Conservation (phyloP, 2,888 invertebrate genomes). For the Choristoneura rosaceana region DNA sequence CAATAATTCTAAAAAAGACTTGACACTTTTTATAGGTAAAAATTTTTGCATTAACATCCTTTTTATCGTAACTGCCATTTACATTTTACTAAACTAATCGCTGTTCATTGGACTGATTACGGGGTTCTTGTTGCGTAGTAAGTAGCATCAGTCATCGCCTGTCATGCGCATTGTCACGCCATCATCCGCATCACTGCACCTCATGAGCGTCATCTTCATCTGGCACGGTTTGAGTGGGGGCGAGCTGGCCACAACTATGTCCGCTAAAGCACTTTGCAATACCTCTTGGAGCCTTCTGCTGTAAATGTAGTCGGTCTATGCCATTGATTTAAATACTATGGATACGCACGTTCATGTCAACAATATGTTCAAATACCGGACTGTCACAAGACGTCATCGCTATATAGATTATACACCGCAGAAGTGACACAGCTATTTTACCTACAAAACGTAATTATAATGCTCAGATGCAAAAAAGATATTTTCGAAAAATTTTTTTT, state of each 20-base stretch:
- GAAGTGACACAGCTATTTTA: too few species aligned
- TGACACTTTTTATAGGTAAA: slow-evolving; percentile 77
- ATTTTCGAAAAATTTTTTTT: too few species aligned
- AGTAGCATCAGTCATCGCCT: slow-evolving; percentile 56
- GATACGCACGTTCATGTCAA: too few species aligned
- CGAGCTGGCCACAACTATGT: slow-evolving; percentile 65
- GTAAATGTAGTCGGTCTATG: not conserved
- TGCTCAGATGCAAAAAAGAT: too few species aligned
- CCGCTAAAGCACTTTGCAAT: slow-evolving; percentile 21
- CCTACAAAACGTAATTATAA: too few species aligned
- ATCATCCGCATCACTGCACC: slow-evolving; percentile 83
- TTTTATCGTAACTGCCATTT: slow-evolving; percentile 79
- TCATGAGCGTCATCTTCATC: slow-evolving; percentile 74
- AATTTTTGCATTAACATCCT: slow-evolving; percentile 74
- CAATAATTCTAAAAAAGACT: slow-evolving; percentile 82
- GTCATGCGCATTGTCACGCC: slow-evolving; percentile 59
- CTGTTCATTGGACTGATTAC: slow-evolving; percentile 68
- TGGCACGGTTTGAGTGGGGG: slow-evolving; percentile 80
- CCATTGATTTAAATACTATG: too few species aligned
- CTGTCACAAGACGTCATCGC: too few species aligned
- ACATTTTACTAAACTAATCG: slow-evolving; percentile 63
- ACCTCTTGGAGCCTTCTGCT: not conserved
- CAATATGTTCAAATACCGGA: too few species aligned
- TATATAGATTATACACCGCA: too few species aligned
- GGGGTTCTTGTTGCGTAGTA: slow-evolving; percentile 70